A percentile compares a stretch with the other conserved stretches of the same genome.
These are phyloP conservation scores for Apodemus speciosus DNA, from an alignment of 2,113 vertebrate genomes.

Conservation along the genomic window DNA sequence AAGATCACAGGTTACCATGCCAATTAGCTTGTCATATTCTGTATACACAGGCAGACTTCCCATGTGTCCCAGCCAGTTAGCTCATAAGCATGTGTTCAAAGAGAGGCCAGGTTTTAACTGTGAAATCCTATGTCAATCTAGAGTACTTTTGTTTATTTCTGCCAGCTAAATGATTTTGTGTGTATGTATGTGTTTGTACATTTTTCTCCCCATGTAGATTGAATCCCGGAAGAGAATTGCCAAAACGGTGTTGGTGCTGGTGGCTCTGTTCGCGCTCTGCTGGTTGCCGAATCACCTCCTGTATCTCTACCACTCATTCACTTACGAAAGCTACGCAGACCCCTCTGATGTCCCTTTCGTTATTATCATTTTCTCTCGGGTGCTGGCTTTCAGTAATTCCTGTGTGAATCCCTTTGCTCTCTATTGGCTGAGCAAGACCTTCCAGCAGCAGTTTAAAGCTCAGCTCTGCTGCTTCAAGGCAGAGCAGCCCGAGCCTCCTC, in stretches of 20 bases:
- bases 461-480: conserved; percentile 85
- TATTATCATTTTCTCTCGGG: conserved; percentile 85
- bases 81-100: conserved; percentile 11
- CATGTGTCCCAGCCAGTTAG: background rate
- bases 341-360: conserved; percentile 85
- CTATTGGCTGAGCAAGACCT: conserved; percentile 89
- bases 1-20: conserved; percentile 25
- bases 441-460: conserved; percentile 88
- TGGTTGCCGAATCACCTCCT: conserved; percentile 90
- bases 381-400: conserved; percentile 90
- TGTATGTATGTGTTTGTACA: background rate
- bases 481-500: conserved; percentile 34
- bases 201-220: conserved; percentile 80
- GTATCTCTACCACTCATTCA: conserved; percentile 88
- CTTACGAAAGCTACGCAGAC: conserved; percentile 80
- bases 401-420: conserved; percentile 89
- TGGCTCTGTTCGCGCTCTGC: conserved; percentile 89
- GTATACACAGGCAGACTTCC: conserved; percentile 36
- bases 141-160: conserved; percentile 15
- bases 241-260: conserved; percentile 88
- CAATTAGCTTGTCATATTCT: conserved; percentile 49
- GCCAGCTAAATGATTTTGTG: conserved; percentile 16
- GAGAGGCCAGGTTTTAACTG: conserved; percentile 27
- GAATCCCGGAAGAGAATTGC: conserved; percentile 90
- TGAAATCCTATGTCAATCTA: conserved; percentile 37